Base-by-base conservation (phyloP, 1,140 invertebrate genomes). In the Hirudo medicinalis region DNA sequence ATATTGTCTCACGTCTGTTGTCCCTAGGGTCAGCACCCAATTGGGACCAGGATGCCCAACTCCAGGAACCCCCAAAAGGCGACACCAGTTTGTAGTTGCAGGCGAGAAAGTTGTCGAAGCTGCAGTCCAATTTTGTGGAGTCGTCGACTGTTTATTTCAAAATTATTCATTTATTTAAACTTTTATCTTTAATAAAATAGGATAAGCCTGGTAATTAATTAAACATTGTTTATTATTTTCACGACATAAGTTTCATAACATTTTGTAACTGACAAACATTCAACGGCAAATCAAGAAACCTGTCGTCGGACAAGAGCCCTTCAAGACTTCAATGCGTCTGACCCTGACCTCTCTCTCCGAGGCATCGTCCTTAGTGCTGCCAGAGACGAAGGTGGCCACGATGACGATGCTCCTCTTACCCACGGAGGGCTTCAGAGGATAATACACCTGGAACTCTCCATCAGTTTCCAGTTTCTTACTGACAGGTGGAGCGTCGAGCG, bases 41-140 rank as follows among this genome's bases (percentile, higher is more conserved):
- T 11, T 63, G 11, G 57, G 22, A 20, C 57, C 57, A 63, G 3
- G 57, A 11, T 1, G 53, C 3, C 69, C 69, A 70, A 49, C 27
- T 70, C 69, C 69, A 70, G 8, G 40, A 25, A 9, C 49, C 69
- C 1, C 36, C 69, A 32, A 53, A 70, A 8, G 19, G 9, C 11
- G 69, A 53, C 11, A 54, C 43, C 53, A 49, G 22, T 70, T 70
- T 36, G 43, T 70, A 70, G 32, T 70, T 25, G 29, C 69, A 70
- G 53, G 53, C 69, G 53, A 53, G 49, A 22, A 20, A 25, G 53
- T 49, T 53, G 69, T 54, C 53, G 69, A 70, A 70, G 9, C 1
- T 70, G 49, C 69, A 70, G 19, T 36, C 22, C 8, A 43, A 8
- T 22, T 68, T 68, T 11, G 29, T 36, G 0, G 29, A n/a, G 9